Conservation (phyloP, 2,797 vertebrate genomes). For the Ambastaia sidthimunki region DNA sequence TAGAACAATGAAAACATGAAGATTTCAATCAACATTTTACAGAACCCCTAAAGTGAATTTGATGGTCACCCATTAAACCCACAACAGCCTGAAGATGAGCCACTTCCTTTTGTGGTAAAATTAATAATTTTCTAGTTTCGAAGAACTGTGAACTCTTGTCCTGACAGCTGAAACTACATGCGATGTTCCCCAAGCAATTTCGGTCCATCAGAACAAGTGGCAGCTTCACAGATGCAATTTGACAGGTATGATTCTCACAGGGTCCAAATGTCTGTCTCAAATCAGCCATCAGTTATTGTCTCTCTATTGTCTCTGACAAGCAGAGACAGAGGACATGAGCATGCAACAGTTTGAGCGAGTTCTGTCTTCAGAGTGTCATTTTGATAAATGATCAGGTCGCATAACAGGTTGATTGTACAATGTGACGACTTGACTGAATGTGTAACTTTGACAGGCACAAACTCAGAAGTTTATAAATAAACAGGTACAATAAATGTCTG, state of each 20-base stretch:
- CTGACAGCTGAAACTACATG: conserved; percentile 26
- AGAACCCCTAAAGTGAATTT: background rate
- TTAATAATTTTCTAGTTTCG: conserved; percentile 55
- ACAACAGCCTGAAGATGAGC: conserved; percentile 45
- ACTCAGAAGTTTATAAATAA: background rate
- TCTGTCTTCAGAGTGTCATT: conserved; percentile 71
- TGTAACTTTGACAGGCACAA: background rate
- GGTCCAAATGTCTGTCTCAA: conserved; percentile 62
- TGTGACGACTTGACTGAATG: conserved; percentile 31
- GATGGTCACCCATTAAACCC: conserved; percentile 38
- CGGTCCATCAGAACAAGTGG: conserved; percentile 62
- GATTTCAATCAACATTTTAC: background rate
- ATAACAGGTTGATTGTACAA: conserved; percentile 65
- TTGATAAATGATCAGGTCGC: conserved; percentile 80
- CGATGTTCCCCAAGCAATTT: conserved; percentile 56
- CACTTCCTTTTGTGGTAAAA: conserved; percentile 56
- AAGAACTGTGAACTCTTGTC: conserved; percentile 47
- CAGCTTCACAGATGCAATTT: conserved; percentile 72
- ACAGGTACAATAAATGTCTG: background rate
- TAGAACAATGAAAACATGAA: background rate
- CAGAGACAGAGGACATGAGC: conserved; percentile 72
- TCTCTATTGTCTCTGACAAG: conserved; percentile 75
- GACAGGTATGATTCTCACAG: conserved; percentile 78
- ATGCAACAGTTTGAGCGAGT: conserved; percentile 68
- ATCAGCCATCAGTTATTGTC: conserved; percentile 75